These are phyloP conservation scores for Strigops habroptila DNA, from an alignment of 2,113 vertebrate genomes.

Conservation along the genomic window DNA sequence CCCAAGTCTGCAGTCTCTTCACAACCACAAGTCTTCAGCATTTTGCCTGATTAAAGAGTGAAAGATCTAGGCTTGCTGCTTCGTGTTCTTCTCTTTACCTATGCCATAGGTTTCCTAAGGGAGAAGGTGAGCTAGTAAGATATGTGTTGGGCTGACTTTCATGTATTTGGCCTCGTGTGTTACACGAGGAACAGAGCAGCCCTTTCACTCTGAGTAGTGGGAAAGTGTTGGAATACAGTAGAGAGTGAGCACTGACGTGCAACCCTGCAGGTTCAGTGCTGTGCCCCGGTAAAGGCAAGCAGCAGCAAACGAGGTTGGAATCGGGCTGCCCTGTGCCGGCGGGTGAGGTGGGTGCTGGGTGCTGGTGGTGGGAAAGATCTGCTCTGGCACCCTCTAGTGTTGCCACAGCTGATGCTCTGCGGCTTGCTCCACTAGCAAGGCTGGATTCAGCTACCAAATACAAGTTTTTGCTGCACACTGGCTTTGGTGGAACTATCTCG, in stretches of 20 bases:
- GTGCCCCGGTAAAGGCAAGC: background rate
- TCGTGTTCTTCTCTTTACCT: background rate
- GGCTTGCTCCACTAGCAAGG: fast-evolving
- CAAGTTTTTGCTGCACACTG: fast-evolving
- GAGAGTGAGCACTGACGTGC: background rate
- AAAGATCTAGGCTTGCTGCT: background rate
- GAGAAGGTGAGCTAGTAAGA: background rate
- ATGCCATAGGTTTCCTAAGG: background rate
- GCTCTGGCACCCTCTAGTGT: constrained; percentile 52
- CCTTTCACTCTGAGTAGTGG: background rate
- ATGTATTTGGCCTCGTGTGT: fast-evolving
- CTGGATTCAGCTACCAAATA: fast-evolving
- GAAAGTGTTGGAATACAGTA: background rate
- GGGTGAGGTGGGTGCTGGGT: background rate
- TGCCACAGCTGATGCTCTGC: background rate
- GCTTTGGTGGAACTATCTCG: background rate
- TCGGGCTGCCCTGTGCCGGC: fast-evolving
- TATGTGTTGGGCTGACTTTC: background rate
- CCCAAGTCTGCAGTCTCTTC: background rate
- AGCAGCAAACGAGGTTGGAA: background rate
- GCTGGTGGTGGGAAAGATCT: background rate
- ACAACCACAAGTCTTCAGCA: background rate
- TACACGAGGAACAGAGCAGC: background rate
- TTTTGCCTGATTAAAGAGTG: background rate
- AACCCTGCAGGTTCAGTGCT: background rate